Conservation (phyloP, 2,888 invertebrate species). For the Drosophila buzzatii region DNA sequence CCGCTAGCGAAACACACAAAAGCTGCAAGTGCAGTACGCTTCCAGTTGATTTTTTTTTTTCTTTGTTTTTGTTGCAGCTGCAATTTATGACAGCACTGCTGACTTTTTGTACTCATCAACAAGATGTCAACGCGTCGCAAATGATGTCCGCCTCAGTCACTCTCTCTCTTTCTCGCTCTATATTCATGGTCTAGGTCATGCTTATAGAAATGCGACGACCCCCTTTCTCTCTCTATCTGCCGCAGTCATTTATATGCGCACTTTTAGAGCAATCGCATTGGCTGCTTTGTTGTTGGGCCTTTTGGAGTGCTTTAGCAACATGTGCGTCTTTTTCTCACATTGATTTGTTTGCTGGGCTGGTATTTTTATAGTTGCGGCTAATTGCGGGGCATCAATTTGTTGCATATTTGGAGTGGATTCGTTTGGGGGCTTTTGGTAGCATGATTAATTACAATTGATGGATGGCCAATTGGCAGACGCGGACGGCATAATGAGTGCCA, state of each 20-base stretch:
- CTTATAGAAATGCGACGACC: conserved; percentile 3
- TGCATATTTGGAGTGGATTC: conserved; percentile 56
- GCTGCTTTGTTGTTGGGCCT: conserved; percentile 1
- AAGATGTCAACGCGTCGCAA: conserved; percentile 71
- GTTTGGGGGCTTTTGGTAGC: conserved; percentile 55
- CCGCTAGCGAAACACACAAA: conserved; percentile 44
- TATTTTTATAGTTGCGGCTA: conserved; percentile 47
- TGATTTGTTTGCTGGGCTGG: conserved; percentile 10
- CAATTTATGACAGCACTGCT: conserved; percentile 62
- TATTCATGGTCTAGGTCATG: conserved; percentile 67
- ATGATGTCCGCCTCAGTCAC: conserved; percentile 48
- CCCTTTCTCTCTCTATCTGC: not conserved
- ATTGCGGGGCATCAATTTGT: conserved; percentile 61
- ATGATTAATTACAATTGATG: conserved; percentile 82
- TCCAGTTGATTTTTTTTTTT: not conserved
- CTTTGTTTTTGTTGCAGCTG: conserved; percentile 11
- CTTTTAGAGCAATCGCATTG: conserved; percentile 15
- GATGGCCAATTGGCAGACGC: conserved; percentile 75
- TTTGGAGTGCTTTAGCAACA: conserved; percentile 21
- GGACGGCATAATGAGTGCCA: conserved; percentile 59
- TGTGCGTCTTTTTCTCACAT: conserved; percentile 48
- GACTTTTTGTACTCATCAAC: conserved; percentile 50
- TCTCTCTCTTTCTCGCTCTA: not conserved
- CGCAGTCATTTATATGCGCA: conserved; percentile 27
- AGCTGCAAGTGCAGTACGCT: conserved; percentile 34